Evolutionary conservation across 1,140 invertebrate species (phyloP), one percentile per base, ranked within the genome.

Genomic region (Eubasilissa regina): DNA sequence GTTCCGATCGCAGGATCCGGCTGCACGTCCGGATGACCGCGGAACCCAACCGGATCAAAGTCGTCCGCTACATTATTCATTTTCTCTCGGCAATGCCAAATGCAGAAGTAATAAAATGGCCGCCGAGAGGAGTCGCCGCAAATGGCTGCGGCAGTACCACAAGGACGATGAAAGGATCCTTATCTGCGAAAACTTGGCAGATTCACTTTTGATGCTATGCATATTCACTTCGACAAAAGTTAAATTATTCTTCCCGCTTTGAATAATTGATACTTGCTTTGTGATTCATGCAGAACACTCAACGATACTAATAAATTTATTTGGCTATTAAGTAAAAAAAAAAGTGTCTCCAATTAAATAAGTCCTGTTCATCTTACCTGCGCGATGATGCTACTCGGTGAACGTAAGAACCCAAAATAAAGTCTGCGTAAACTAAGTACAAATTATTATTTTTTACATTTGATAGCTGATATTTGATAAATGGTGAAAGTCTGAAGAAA

Each of bases 31-130:
- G 7, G 47, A 70, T 10, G 45, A 17, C 43, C 64, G n/a, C 55
- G 44, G 72, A 74, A 66, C 60, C 62, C 73, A 75, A 76, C 78
- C 78, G 78, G 72, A 70, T 72, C 66, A 72, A 47, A 51, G 70
- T 74, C 56, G 78, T 75, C 77, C 43, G 45, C 60, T 80, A 66
- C 78, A 80, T 80, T 80, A 80, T 80, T 80, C 78, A 80, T 80
- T 70, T 80, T 70, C 72, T 47, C 53, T 62, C 19, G 64, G 17
- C 35, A 44, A 51, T 21, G 66, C 55, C 47, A 66, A 55, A 68
- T 35, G 75, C 45, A 51, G 44, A 56, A 60, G 74, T 51, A 75
- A 53, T 56, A 64, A 66, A 75, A 62, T 53, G 60, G 47, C 75
- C 58, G 47, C 25, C 25, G 25, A 35, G 25, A 35, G 25, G 25